Conservation (phyloP, 2,888 invertebrate genomes). For the Taphrorychus bicolor region DNA sequence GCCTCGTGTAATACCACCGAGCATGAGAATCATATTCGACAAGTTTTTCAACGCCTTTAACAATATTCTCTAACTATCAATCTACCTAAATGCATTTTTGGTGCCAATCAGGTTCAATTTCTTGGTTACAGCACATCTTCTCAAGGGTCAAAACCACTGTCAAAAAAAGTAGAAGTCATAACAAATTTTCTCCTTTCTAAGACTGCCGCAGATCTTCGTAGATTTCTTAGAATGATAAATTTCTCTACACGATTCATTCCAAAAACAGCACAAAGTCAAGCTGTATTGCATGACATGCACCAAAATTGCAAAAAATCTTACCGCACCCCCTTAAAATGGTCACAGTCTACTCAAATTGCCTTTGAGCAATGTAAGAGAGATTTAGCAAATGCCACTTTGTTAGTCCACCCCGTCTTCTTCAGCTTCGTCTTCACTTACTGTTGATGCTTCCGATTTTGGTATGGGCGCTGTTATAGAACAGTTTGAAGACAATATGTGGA, state of each 20-base stretch:
- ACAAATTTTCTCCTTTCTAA: slow-evolving; percentile 4
- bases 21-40: no score
- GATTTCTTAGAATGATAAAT: slow-evolving; percentile 2
- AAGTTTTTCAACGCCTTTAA: no score
- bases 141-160: background rate
- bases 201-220: background rate
- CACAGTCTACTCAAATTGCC: background rate
- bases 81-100: slow-evolving; percentile 14
- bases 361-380: background rate
- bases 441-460: slow-evolving; percentile 52
- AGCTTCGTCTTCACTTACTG: slow-evolving; percentile 12
- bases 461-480: slow-evolving; percentile 34
- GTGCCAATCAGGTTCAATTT: slow-evolving; percentile 3
- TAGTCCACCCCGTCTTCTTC: background rate
- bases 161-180: slow-evolving; percentile 11
- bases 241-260: background rate
- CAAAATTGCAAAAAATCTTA: background rate
- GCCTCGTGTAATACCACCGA: no score
- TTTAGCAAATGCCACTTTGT: background rate
- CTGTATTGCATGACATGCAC: background rate
- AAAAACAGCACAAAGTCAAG: background rate
- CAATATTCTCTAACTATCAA: slow-evolving; percentile 8
- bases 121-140: slow-evolving; percentile 3
- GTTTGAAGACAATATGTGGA: slow-evolving; percentile 14
- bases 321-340: background rate